A percentile compares a stretch with the other conserved stretches of the same genome.
Evolutionary conservation across 2,888 invertebrate species (phyloP).

Genomic region (Penaeus monodon): DNA sequence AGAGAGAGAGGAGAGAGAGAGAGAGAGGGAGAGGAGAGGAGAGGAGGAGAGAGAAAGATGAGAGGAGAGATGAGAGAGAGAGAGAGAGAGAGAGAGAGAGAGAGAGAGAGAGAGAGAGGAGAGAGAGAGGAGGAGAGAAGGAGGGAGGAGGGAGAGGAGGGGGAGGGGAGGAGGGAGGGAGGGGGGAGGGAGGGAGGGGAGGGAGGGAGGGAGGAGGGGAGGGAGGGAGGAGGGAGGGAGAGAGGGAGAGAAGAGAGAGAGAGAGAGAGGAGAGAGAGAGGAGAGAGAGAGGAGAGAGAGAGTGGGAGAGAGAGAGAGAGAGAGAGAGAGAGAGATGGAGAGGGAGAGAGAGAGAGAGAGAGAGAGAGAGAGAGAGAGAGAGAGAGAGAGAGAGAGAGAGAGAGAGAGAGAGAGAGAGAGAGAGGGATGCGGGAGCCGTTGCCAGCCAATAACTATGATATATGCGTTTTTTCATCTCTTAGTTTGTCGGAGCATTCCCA

Average conservation of each 20-base stretch:
- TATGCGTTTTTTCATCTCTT: too few relatives aligned
- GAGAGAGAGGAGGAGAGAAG: too few relatives aligned
- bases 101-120: too few relatives aligned
- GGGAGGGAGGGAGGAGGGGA: neutral
- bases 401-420: too few relatives aligned
- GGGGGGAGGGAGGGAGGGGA: neutral
- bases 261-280: too few relatives aligned
- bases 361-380: neutral
- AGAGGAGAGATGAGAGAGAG: neutral
- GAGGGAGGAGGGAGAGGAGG: too few relatives aligned
- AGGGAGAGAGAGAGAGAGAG: constrained; percentile 18
- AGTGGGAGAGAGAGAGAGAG: neutral
- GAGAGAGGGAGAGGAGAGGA: neutral
- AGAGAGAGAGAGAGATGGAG: constrained; percentile 16
- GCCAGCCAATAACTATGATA: too few relatives aligned
- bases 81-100: neutral
- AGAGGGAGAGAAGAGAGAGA: neutral
- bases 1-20: neutral
- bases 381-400: too few relatives aligned
- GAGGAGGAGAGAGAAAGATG: neutral
- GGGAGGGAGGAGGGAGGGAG: neutral
- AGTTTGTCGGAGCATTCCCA: too few relatives aligned
- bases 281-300: neutral
- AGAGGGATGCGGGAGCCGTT: too few relatives aligned
- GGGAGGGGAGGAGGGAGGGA: neutral